Conservation (phyloP, 2,888 invertebrate genomes). For the Ganaspis brasiliensis region DNA sequence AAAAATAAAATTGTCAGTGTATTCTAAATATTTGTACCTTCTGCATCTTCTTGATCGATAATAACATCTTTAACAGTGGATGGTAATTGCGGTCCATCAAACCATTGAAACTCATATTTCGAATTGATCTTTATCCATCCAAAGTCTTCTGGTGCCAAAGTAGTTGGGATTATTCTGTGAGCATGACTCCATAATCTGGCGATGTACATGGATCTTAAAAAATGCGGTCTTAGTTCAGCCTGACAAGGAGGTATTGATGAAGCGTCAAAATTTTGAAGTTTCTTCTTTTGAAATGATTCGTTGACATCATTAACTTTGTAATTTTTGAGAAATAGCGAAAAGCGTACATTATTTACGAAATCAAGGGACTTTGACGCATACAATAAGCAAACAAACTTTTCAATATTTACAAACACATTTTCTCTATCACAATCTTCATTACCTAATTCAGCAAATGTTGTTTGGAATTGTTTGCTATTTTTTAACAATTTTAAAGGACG, state of each 20-base stretch:
- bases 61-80: constrained; percentile 47
- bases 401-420: background rate
- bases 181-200: background rate
- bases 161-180: constrained; percentile 46
- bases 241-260: background rate
- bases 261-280: constrained; percentile 3
- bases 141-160: constrained; percentile 58
- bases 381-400: background rate
- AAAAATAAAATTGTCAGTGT: background rate
- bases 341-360: background rate
- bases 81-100: constrained; percentile 65
- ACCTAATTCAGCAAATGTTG: constrained; percentile 46
- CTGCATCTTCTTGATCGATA: background rate
- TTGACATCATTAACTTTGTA: background rate
- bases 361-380: background rate
- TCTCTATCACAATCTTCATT: background rate
- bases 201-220: background rate
- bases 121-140: constrained; percentile 56
- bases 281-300: background rate
- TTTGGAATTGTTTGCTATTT: constrained; percentile 44
- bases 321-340: background rate
- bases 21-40: background rate
- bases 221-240: background rate
- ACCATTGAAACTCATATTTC: constrained; percentile 65
- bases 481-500: constrained; percentile 47